phyloP scores from a whole-genome alignment of 1,140 invertebrate species.

The Dendrolimus punctatus region DNA sequence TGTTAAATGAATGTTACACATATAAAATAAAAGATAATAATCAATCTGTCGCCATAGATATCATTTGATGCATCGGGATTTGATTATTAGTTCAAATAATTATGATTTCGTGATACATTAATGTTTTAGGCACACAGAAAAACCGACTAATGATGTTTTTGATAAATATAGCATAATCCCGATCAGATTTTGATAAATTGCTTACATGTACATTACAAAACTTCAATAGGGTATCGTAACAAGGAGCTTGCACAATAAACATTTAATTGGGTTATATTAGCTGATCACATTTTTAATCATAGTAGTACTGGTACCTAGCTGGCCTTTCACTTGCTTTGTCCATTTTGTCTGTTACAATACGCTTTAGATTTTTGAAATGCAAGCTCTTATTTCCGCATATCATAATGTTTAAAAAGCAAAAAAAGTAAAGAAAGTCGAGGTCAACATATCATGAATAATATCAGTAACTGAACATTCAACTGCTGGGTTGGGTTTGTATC shows the following conservation, averaged over 20 bases:
- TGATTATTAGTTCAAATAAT: too few species aligned
- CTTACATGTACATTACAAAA: slow-evolving; percentile 41
- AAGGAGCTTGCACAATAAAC: slow-evolving; percentile 55
- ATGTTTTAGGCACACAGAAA: not conserved
- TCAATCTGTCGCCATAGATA: too few species aligned
- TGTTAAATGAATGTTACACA: too few species aligned
- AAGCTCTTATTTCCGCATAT: slow-evolving; percentile 2
- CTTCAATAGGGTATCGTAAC: slow-evolving; percentile 42
- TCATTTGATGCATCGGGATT: too few species aligned
- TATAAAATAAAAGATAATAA: too few species aligned
- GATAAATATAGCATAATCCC: slow-evolving; percentile 20
- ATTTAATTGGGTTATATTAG: slow-evolving; percentile 61
- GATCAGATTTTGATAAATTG: slow-evolving; percentile 39
- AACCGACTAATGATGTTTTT: slow-evolving; percentile 16
- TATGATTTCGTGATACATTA: slow-evolving; percentile 1
- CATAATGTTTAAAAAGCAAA: slow-evolving; percentile 4
- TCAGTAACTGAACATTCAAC: too few species aligned
- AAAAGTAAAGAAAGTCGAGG: too few species aligned
- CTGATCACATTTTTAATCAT: slow-evolving; percentile 55
- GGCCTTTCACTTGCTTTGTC: slow-evolving; percentile 61
- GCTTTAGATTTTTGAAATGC: slow-evolving; percentile 2
- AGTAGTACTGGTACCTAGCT: slow-evolving; percentile 18
- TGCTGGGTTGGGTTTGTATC: too few species aligned
- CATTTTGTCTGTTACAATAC: slow-evolving; percentile 6
- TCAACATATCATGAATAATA: too few species aligned